Conservation (phyloP, 2,113 vertebrate genomes). For the Eulemur macaco region DNA sequence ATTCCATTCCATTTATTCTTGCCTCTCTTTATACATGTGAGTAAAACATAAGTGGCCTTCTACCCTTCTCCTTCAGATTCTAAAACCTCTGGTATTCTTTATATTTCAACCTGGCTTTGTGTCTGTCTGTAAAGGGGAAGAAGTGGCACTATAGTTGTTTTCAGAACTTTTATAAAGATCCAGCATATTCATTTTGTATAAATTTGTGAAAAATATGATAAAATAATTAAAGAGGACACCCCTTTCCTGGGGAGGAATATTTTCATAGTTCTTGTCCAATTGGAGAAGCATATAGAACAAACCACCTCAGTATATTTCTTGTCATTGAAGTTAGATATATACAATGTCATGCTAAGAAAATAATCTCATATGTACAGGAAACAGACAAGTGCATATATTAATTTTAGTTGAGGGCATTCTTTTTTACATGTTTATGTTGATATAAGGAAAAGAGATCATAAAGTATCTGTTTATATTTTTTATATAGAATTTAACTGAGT, state of each 20-base stretch:
- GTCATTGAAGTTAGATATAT: neutral
- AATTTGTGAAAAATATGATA: neutral
- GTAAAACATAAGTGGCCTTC: neutral
- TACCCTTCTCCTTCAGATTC: neutral
- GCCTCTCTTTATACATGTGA: neutral
- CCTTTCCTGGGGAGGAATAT: neutral
- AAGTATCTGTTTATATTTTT: neutral
- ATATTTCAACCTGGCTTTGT: neutral
- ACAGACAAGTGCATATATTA: neutral
- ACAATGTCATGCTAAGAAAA: neutral
- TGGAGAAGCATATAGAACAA: neutral
- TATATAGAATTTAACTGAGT: neutral
- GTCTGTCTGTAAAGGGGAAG: neutral
- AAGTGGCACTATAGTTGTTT: neutral
- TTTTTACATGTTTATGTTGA: neutral
- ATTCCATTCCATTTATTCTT: neutral
- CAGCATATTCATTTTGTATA: neutral
- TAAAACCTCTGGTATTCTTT: neutral
- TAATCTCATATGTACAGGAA: neutral
- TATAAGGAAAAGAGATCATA: neutral
- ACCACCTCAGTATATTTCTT: neutral
- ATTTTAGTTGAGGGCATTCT: neutral
- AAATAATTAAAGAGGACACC: neutral
- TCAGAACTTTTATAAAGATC: neutral
- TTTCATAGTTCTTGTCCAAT: neutral